phyloP scores from a whole-genome alignment of 2,113 vertebrate genomes.

The Coreoperca whiteheadi region DNA sequence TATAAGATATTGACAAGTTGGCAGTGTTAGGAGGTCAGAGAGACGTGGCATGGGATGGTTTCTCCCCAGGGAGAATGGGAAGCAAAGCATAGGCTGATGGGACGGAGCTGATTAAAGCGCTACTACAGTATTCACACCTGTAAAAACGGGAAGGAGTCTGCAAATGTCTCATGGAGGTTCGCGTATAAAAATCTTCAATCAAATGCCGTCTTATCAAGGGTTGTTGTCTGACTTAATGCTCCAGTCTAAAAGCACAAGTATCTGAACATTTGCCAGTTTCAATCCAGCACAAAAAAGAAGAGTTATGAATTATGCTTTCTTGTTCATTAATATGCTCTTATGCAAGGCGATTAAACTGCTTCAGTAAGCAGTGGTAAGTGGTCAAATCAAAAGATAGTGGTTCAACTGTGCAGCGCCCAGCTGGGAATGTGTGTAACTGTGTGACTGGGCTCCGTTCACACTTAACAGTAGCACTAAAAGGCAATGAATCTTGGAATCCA shows the following conservation, averaged over 20 bases:
- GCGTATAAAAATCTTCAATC: slow-evolving; percentile 16
- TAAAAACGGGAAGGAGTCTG: slow-evolving; percentile 36
- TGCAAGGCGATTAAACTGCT: slow-evolving; percentile 16
- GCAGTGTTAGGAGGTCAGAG: slow-evolving; percentile 42
- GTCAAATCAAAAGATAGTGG: slow-evolving; percentile 9
- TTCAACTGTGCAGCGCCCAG: slow-evolving; percentile 16
- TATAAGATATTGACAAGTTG: slow-evolving; percentile 81
- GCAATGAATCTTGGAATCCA: background rate
- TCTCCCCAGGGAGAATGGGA: slow-evolving; percentile 42
- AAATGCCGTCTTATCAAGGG: background rate
- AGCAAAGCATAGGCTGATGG: slow-evolving; percentile 53
- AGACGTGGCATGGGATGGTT: slow-evolving; percentile 33
- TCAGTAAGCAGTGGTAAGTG: slow-evolving; percentile 24
- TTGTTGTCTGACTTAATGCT: background rate
- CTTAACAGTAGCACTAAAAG: slow-evolving; percentile 14
- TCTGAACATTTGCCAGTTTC: background rate
- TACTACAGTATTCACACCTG: slow-evolving; percentile 46
- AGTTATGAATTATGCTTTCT: background rate
- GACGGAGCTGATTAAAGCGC: slow-evolving; percentile 67
- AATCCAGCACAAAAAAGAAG: background rate
- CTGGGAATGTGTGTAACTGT: slow-evolving; percentile 13
- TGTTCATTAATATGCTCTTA: slow-evolving; percentile 1
- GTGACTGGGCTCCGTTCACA: slow-evolving; percentile 24
- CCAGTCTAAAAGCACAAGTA: background rate
- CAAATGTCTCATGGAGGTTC: background rate